phyloP scores from a whole-genome alignment of 2,113 vertebrate species.

The Anguilla japonica region DNA sequence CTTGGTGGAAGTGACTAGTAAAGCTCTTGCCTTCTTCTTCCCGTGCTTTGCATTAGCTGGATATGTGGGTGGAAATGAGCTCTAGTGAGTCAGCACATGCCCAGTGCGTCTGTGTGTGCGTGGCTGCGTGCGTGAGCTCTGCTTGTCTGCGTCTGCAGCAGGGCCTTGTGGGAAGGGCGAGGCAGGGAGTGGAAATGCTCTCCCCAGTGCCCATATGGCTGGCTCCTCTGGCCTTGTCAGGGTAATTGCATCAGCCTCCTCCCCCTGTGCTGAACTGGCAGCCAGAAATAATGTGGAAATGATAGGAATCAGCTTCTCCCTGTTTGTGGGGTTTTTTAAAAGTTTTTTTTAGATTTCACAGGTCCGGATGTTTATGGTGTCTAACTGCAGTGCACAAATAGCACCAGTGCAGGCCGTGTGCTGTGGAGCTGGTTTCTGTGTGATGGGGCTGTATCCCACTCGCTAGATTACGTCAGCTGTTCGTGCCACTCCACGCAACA shows the following conservation, averaged over 20 bases:
- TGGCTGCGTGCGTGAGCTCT: background rate
- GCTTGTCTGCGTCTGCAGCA: background rate
- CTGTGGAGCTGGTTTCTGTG: background rate
- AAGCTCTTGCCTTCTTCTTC: background rate
- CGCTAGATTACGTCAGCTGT: background rate
- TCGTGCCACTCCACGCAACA: background rate
- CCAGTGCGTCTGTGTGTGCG: background rate
- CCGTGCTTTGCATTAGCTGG: background rate
- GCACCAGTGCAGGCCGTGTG: background rate
- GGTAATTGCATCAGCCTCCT: background rate
- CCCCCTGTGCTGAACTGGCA: background rate
- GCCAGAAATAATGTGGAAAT: background rate
- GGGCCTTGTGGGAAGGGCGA: slow-evolving; percentile 2
- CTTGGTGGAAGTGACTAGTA: too few species aligned
- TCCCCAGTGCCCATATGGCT: background rate
- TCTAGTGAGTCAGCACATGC: background rate
- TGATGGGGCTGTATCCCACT: background rate
- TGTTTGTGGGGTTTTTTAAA: background rate
- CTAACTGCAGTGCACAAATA: background rate
- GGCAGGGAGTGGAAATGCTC: background rate
- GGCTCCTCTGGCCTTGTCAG: background rate
- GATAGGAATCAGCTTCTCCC: background rate
- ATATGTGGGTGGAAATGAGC: background rate
- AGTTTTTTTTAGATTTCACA: background rate
- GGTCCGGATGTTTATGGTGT: background rate